Base-by-base conservation (phyloP, 1,140 invertebrate species). In the Pomacea maculata region DNA sequence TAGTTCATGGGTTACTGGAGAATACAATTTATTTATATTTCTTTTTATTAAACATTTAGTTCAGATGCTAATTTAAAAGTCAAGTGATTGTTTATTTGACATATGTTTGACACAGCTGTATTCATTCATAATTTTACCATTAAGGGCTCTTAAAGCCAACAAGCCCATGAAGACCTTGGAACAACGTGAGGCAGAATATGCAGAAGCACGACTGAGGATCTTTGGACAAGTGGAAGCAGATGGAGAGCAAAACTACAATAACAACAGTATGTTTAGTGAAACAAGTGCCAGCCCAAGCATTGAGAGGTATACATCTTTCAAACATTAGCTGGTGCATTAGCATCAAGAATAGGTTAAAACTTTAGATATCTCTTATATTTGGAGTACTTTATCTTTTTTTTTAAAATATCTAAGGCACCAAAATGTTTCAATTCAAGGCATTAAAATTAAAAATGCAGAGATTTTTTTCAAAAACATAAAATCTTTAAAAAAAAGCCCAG, bases 111-210 rank as follows among this genome's bases (percentile, higher is more conserved):
- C 3, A 61, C 11, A 11, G 57, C 11, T 61, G 57, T 61, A 17
- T 61, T 45, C 11, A 61, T 61, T 61, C 11, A 61, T 61, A 61
- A 61, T 61, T 17, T 61, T 61, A 61, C 15, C n/a, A 73, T 45
- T 17, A 14, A 75, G 74, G 45, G 74, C 61, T 25, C 14, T 45
- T 1, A 77, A 65, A 52, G 63, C 34, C 10, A 77, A 77, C 17
- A 95, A 95, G 87, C 96, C 95, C 64, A 94, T 95, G 67, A 96
- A 96, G 91, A 96, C 95, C 72, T 91, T 97, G 15, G 94, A 96
- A 92, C 96, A 94, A 93, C 93, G 96, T 86, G 95, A 96, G 91
- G 95, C 95, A 86, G 96, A 96, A 89, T 97, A 97, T 91, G 96
- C 96, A 5, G 94, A 96, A 90, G 96, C 96, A 45, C 93, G 96